Percentiles rank a stretch among this genome's conserved stretches.
Conservation (phyloP, 2,797 vertebrate species). For the Epinephelus coioides region DNA sequence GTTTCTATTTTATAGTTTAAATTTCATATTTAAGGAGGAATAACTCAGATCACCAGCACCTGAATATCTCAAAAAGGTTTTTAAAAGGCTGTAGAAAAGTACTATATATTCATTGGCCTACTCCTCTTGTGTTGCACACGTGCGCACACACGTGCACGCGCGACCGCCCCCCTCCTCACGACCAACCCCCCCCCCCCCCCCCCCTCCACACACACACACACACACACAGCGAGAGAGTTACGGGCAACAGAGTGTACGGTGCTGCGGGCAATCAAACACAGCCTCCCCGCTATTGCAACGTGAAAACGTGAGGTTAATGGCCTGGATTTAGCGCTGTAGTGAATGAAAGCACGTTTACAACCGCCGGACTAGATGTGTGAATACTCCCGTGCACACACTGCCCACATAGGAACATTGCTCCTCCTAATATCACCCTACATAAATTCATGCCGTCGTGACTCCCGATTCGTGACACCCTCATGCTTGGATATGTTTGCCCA, state of each 20-base stretch:
- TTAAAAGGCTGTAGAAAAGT: slow-evolving; percentile 10
- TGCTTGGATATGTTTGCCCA: slow-evolving; percentile 51
- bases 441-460: slow-evolving; percentile 76
- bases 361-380: slow-evolving; percentile 55
- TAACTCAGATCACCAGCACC: neutral
- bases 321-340: slow-evolving; percentile 62
- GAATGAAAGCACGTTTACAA: slow-evolving; percentile 76
- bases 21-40: neutral
- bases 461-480: slow-evolving; percentile 69
- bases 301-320: slow-evolving; percentile 73
- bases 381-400: slow-evolving; percentile 59
- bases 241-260: slow-evolving; percentile 58
- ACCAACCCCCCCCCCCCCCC: neutral
- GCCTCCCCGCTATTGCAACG: slow-evolving; percentile 61
- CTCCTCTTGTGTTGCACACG: slow-evolving; percentile 49
- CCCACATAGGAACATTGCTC: slow-evolving; percentile 49
- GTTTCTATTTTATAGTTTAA: neutral
- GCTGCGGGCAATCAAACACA: slow-evolving; percentile 68
- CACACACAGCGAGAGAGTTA: slow-evolving; percentile 47
- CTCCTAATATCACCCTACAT: slow-evolving; percentile 59
- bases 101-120: slow-evolving; percentile 28
- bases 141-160: slow-evolving; percentile 61
- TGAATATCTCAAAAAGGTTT: neutral
- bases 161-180: neutral
- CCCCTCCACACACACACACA: slow-evolving; percentile 7